Percentiles rank a stretch among this genome's conserved stretches.
Conservation (phyloP, 2,888 invertebrate genomes). For the Acleris literana region DNA sequence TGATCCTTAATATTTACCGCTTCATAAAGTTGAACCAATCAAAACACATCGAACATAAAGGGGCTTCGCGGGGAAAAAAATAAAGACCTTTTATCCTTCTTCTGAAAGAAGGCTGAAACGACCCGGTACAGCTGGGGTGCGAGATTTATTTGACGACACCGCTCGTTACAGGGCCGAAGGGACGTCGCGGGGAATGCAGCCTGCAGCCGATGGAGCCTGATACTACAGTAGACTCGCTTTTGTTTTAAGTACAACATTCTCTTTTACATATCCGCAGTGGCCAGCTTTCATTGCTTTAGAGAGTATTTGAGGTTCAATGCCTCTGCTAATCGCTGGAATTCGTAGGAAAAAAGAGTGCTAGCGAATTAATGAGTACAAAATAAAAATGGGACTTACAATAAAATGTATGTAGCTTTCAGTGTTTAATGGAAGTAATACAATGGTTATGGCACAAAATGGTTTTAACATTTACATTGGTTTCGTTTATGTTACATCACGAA, state of each 20-base stretch:
- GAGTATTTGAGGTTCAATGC: too few species aligned
- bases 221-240: conserved; percentile 34
- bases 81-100: conserved; percentile 76
- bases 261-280: too few species aligned
- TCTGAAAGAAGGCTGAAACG: conserved; percentile 72
- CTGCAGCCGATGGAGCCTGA: conserved; percentile 56
- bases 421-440: too few species aligned
- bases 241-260: neutral
- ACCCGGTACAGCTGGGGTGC: conserved; percentile 64
- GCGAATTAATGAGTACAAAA: too few species aligned
- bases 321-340: too few species aligned
- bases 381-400: too few species aligned
- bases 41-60: conserved; percentile 65
- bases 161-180: conserved; percentile 78
- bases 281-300: too few species aligned
- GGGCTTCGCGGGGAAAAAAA: conserved; percentile 70
- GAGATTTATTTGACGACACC: conserved; percentile 80
- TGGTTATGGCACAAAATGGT: too few species aligned
- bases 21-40: conserved; percentile 69
- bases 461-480: too few species aligned
- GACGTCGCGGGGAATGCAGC: conserved; percentile 69
- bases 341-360: too few species aligned
- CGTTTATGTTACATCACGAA: too few species aligned
- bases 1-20: conserved; percentile 49
- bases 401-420: too few species aligned